Evolutionary conservation across 1,140 invertebrate species (phyloP).

Genomic region (Nymphalis io): DNA sequence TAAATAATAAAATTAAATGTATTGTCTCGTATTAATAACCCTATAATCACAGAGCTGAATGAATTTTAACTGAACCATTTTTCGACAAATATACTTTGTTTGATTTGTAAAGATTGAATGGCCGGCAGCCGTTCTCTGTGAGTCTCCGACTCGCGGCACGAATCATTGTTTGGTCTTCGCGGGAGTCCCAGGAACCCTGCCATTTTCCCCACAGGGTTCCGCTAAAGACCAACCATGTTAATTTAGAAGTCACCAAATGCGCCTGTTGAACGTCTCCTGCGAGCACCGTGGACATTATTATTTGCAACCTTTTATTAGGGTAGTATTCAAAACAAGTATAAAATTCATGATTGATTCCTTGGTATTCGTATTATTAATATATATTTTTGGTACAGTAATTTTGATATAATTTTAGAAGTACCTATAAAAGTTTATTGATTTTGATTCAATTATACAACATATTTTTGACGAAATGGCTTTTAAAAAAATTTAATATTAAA

Average conservation of each 20-base stretch:
- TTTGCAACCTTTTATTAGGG: slow-evolving; percentile 21
- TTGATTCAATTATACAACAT: no score
- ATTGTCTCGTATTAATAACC: slow-evolving; percentile 34
- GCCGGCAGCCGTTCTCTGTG: slow-evolving; percentile 58
- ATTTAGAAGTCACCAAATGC: slow-evolving; percentile 70
- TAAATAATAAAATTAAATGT: background rate
- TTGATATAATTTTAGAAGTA: no score
- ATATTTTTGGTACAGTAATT: no score
- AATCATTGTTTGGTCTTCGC: slow-evolving; percentile 68
- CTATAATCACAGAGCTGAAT: slow-evolving; percentile 43
- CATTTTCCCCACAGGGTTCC: slow-evolving; percentile 72
- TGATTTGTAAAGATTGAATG: slow-evolving; percentile 77
- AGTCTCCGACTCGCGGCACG: slow-evolving; percentile 51
- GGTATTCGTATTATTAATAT: no score
- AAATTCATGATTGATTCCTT: background rate
- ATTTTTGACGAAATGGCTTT: no score
- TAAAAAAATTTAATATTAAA: no score
- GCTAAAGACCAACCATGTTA: slow-evolving; percentile 74
- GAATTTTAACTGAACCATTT: slow-evolving; percentile 52
- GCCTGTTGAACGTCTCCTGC: slow-evolving; percentile 54
- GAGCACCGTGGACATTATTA: slow-evolving; percentile 47
- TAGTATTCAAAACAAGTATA: background rate
- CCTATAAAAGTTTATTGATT: no score
- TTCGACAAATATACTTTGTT: slow-evolving; percentile 76
- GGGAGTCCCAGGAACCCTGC: slow-evolving; percentile 71